These are phyloP conservation scores for Deroplatys truncata DNA, from an alignment of 2,888 invertebrate species.

Conservation along the genomic window DNA sequence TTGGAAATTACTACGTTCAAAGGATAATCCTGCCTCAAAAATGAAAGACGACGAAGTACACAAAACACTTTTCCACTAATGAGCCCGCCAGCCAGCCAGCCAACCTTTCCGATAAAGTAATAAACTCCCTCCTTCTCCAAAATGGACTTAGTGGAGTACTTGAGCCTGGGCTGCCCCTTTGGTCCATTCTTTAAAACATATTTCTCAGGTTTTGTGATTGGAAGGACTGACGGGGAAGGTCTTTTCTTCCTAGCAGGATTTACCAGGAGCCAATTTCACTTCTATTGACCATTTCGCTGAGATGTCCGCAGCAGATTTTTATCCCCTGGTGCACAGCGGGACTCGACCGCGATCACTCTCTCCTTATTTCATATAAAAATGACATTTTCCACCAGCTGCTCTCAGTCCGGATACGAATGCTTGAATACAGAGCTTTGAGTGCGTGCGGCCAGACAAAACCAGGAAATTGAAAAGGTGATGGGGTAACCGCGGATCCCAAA, in stretches of 20 bases:
- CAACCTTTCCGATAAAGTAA: not conserved
- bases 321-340: not conserved
- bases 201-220: slow-evolving; percentile 1
- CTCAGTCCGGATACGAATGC: not conserved
- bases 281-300: slow-evolving; percentile 11
- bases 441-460: not conserved
- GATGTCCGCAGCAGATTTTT: slow-evolving; percentile 14
- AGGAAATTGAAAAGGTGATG: not conserved
- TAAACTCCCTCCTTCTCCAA: not conserved
- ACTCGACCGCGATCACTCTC: slow-evolving; percentile 12
- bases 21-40: not conserved
- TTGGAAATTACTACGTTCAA: not conserved
- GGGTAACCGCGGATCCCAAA: too few relatives aligned
- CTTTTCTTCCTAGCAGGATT: not conserved
- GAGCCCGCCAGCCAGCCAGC: not conserved
- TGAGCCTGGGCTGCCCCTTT: not conserved
- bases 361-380: slow-evolving; percentile 9
- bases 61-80: not conserved
- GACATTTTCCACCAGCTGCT: slow-evolving; percentile 6
- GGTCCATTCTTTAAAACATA: slow-evolving; percentile 8
- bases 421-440: not conserved
- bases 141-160: too few relatives aligned
- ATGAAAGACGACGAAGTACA: not conserved
- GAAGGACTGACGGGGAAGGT: not conserved
- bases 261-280: slow-evolving; percentile 13